Base-by-base conservation (phyloP, 2,797 vertebrate genomes). In the Trachurus trachurus region DNA sequence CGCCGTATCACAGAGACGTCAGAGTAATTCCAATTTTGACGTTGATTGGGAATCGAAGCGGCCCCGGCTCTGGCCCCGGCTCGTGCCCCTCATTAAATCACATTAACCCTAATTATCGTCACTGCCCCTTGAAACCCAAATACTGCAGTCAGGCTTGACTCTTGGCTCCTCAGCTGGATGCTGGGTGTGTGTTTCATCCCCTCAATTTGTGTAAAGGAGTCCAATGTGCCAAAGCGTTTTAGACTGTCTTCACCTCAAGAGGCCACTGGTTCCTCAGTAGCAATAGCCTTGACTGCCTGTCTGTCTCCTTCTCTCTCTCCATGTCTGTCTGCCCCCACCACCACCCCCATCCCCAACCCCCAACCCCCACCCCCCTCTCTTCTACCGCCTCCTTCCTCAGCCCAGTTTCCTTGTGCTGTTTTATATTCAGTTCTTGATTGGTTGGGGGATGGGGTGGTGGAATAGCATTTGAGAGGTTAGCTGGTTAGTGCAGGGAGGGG, bases 371-470 rank as follows among this genome's bases (percentile, higher is more conserved):
- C 13, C 61, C 22, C 54, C 60, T 26, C 60, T 26, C 9, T 9
- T 63, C 68, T n/a, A 34, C 71, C 29, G 34, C 78, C 71, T 72
- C 69, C 67, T 71, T 76, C 57, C 8, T 70, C 82, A 81, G 74
- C 85, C 81, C 82, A 72, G 74, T 81, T 89, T 90, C 81, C 89
- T 85, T 86, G 40, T 68, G 86, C 91, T 90, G 83, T 89, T 94
- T 91, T 93, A 93, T 87, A 92, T 93, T 93, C 89, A 87, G 83
- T 84, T 86, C 89, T 92, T 92, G 92, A 95, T 94, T 94, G 90
- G 89, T 88, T 90, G 79, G 92, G 89, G 92, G 90, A 90, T 90
- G 89, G 89, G 80, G 73, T 67, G 78, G 69, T 71, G 82, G 76
- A 89, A 88, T 78, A 82, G 73, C 78, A 79, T 91, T 90, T 82